phyloP scores from a whole-genome alignment of 1,140 invertebrate species.

The Zaprionus capensis region DNA sequence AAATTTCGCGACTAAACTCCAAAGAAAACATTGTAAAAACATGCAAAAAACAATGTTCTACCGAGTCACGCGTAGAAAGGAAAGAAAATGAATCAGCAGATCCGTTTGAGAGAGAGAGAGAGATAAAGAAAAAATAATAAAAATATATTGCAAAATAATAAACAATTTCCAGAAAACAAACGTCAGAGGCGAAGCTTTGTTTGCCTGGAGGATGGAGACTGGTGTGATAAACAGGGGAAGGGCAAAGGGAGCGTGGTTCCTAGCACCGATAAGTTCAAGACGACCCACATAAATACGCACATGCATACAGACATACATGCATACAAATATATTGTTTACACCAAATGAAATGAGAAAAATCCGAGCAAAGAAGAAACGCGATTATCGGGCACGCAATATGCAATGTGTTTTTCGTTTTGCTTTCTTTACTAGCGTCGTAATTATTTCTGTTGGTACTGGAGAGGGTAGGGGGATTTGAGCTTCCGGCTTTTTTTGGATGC shows the following conservation, averaged over 20 bases:
- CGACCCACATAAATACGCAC: constrained; percentile 12
- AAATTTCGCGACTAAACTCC: constrained; percentile 20
- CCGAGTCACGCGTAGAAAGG: constrained; percentile 26
- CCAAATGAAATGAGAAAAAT: constrained; percentile 8
- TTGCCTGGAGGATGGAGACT: neutral
- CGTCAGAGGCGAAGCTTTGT: neutral
- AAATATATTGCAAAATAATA: constrained; percentile 14
- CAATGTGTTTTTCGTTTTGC: constrained; percentile 18
- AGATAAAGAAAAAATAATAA: constrained; percentile 27
- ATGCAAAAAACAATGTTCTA: constrained; percentile 17
- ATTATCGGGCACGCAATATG: constrained; percentile 65
- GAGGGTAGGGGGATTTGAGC: constrained; percentile 31
- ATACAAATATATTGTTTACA: constrained; percentile 3
- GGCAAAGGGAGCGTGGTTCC: constrained; percentile 10
- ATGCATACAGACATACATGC: neutral
- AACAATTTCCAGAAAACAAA: constrained; percentile 15
- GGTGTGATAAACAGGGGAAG: too few relatives aligned
- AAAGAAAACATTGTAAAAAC: constrained; percentile 13
- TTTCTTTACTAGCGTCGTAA: constrained; percentile 42
- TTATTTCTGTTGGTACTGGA: constrained; percentile 51
- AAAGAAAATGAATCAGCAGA: constrained; percentile 29
- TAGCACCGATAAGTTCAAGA: constrained; percentile 19
- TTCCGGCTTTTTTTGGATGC: constrained; percentile 60
- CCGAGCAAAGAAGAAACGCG: constrained; percentile 5
- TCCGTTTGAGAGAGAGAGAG: neutral